Evolutionary conservation across 2,113 vertebrate species (phyloP).

Genomic region (Alaudala cheleensis): DNA sequence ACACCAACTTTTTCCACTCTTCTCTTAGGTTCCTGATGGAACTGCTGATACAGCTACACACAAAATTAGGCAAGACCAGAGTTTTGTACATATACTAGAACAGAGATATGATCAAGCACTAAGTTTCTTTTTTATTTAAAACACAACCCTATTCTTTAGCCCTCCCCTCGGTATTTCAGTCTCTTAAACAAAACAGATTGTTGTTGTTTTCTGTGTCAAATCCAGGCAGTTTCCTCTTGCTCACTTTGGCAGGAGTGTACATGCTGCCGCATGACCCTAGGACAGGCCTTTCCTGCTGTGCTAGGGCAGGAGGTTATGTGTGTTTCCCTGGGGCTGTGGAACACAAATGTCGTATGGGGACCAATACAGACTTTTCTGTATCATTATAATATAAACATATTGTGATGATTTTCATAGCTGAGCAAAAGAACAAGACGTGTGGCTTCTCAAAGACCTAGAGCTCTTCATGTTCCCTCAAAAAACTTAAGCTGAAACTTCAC

Average conservation of each 20-base stretch:
- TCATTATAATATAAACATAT: not conserved
- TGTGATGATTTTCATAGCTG: not conserved
- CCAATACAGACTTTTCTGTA: not conserved
- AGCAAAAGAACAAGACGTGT: not conserved
- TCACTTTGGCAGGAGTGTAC: rapidly evolving
- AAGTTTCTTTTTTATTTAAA: not conserved
- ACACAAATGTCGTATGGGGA: not conserved
- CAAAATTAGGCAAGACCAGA: not conserved
- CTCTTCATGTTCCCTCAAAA: not conserved
- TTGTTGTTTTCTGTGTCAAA: not conserved
- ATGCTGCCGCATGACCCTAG: rapidly evolving
- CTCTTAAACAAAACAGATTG: not conserved
- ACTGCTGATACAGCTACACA: not conserved
- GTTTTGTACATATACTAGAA: not conserved
- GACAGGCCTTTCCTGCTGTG: rapidly evolving
- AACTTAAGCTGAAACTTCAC: not conserved
- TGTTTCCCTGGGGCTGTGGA: not conserved
- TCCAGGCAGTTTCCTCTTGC: not conserved
- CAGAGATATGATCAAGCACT: not conserved
- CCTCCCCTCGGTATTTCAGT: rapidly evolving
- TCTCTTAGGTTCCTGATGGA: rapidly evolving
- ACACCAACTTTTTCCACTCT: not conserved
- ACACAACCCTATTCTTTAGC: not conserved
- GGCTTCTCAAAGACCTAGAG: not conserved
- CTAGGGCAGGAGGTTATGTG: not conserved